phyloP scores from a whole-genome alignment of 2,797 vertebrate genomes.

The Mormyrus hasselquistii region DNA sequence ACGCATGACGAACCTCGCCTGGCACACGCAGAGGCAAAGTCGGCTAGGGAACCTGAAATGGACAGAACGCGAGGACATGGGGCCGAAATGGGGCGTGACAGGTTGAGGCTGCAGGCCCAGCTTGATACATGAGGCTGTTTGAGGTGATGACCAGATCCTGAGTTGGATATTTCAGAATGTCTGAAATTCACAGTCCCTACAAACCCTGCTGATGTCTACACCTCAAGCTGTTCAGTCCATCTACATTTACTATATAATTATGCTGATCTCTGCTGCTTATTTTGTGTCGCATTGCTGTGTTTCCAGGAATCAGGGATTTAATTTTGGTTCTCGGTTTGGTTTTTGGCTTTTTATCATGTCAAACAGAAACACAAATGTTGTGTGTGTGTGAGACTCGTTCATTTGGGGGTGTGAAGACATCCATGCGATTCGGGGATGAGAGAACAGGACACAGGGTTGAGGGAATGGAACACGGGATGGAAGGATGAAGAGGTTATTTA shows the following conservation, averaged over 20 bases:
- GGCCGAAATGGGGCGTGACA: not conserved
- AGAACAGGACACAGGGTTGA: no score
- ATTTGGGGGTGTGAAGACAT: not conserved
- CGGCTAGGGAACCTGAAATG: not conserved
- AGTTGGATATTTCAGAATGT: not conserved
- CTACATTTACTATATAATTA: not conserved
- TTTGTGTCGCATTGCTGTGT: not conserved
- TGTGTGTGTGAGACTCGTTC: not conserved
- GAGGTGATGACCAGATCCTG: not conserved
- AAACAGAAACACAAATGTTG: not conserved
- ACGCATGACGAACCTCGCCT: not conserved
- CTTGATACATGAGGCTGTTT: not conserved
- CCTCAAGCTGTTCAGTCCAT: not conserved
- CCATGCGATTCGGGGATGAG: not conserved
- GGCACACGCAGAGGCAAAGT: not conserved
- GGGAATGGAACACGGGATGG: not conserved
- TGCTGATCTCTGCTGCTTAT: not conserved
- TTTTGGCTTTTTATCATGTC: not conserved
- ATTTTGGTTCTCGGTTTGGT: not conserved
- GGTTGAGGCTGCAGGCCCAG: not conserved
- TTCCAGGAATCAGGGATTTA: not conserved
- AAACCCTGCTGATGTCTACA: no score
- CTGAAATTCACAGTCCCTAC: no score
- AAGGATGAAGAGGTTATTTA: not conserved
- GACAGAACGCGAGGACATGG: not conserved